Conservation (phyloP, 2,113 vertebrate species). For the Argyrosomus japonicus region DNA sequence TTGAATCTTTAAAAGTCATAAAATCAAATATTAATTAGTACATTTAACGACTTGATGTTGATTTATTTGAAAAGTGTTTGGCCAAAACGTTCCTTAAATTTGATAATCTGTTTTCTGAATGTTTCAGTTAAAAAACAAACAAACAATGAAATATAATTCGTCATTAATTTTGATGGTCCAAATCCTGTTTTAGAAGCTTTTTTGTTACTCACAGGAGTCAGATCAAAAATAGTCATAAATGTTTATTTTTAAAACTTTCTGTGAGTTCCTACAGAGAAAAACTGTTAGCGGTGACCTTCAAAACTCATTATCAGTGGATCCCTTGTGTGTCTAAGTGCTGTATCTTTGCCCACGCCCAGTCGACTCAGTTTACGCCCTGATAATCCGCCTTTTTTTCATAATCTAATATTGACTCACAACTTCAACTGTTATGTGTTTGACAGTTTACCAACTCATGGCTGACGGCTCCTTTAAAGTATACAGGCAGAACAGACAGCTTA, state of each 20-base stretch:
- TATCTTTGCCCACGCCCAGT: conserved; percentile 57
- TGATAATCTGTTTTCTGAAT: neutral
- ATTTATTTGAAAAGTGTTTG: neutral
- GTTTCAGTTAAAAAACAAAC: neutral
- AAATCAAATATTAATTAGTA: neutral
- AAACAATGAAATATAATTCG: neutral
- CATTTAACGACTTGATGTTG: neutral
- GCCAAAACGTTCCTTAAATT: neutral
- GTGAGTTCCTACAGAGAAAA: neutral
- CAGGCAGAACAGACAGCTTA: neutral
- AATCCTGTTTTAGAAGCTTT: neutral
- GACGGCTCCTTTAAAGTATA: neutral
- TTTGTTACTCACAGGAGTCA: neutral
- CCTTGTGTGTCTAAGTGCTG: conserved; percentile 44
- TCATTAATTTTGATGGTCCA: neutral
- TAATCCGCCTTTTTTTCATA: conserved; percentile 34
- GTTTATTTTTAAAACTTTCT: fast-evolving
- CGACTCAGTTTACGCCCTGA: conserved; percentile 48
- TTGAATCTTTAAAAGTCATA: neutral
- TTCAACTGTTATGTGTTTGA: neutral
- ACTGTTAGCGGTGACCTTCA: conserved; percentile 7
- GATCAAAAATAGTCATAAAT: neutral
- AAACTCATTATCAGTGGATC: conserved; percentile 48
- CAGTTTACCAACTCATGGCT: neutral
- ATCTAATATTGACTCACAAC: conserved; percentile 47